Evolutionary conservation across 2,113 vertebrate species (phyloP), one percentile per base, ranked within the genome.

Genomic region (Gorsachius goisagi): DNA sequence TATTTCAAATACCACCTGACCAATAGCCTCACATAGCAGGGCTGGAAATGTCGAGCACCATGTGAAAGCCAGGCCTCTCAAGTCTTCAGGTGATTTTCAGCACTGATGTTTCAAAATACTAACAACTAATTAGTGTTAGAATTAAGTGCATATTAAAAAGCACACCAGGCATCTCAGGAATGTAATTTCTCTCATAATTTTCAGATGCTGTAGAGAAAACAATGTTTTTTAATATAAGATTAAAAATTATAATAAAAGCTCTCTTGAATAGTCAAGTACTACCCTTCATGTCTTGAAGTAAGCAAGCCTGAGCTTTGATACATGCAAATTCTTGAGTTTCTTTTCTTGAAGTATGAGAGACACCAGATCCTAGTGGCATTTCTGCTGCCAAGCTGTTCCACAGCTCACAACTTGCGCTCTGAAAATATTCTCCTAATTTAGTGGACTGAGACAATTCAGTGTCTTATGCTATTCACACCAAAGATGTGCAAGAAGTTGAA

Each of bases 401-500:
- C 62, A 78, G 74, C 73, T 87, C 88, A 44, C 39, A 89, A 72
- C 53, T 90, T 90, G 82, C 1, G 6, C 66, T 85, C 86, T 78
- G 93, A 93, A 89, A 93, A 96, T 79, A 76, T 35, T 83, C 53
- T 76, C 59, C 71, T 62, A 45, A 59, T 91, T 91, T 56, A 89
- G 49, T 68, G 84, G 87, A 78, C 89, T 68, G 49, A 88, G 58
- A 88, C 87, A 88, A 90, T 55, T 73, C 71, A 73, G n/a, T 24
- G 47, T 58, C 67, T 89, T 60, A 47, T 14, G 53, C 59, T 88
- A 41, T 78, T 95, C 87, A 75, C 55, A 83, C 37, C 79, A 74
- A 73, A 80, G 63, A 85, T 62, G 58, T 58, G 41, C 47, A 82
- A 88, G 58, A 68, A 94, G 66, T 35, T 85, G 63, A 83, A 47